These are phyloP conservation scores for Benthosema pterotum DNA, from an alignment of 2,797 vertebrate species.

Conservation along the genomic window DNA sequence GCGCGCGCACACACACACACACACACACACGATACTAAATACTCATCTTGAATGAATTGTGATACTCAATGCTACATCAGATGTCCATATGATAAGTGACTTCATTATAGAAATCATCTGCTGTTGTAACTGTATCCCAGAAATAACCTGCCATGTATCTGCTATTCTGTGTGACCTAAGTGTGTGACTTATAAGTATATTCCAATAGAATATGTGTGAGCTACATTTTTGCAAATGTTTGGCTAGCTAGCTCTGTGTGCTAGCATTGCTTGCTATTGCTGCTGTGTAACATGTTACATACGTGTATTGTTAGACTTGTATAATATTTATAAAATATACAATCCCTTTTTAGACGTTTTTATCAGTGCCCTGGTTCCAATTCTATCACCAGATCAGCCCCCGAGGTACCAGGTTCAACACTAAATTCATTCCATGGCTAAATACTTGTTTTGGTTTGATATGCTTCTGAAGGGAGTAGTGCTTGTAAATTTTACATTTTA, in stretches of 20 bases:
- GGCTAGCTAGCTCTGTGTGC: conserved; percentile 53
- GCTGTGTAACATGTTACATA: conserved; percentile 54
- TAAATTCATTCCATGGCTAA: conserved; percentile 25
- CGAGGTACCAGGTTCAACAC: conserved; percentile 37
- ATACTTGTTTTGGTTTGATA: conserved; percentile 15
- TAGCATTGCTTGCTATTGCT: conserved; percentile 69
- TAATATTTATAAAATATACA: conserved; percentile 28
- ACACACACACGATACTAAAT: conserved; percentile 2
- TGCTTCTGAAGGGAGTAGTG: too few relatives aligned
- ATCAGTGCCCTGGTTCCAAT: conserved; percentile 43
- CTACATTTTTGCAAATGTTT: conserved; percentile 29
- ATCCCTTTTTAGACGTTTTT: background rate
- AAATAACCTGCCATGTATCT: too few relatives aligned
- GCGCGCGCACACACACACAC: conserved; percentile 47
- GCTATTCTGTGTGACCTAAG: background rate
- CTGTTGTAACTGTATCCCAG: too few relatives aligned
- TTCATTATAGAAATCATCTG: too few relatives aligned
- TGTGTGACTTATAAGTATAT: too few relatives aligned
- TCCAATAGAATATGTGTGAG: conserved; percentile 1
- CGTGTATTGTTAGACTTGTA: conserved; percentile 44
- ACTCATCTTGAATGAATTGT: too few relatives aligned
- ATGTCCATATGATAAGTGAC: too few relatives aligned
- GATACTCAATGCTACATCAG: too few relatives aligned
- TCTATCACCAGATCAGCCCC: conserved; percentile 36
- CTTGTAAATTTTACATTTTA: too few relatives aligned